Conservation (phyloP, 2,113 vertebrate genomes). For the Prochilodus magdalenae region DNA sequence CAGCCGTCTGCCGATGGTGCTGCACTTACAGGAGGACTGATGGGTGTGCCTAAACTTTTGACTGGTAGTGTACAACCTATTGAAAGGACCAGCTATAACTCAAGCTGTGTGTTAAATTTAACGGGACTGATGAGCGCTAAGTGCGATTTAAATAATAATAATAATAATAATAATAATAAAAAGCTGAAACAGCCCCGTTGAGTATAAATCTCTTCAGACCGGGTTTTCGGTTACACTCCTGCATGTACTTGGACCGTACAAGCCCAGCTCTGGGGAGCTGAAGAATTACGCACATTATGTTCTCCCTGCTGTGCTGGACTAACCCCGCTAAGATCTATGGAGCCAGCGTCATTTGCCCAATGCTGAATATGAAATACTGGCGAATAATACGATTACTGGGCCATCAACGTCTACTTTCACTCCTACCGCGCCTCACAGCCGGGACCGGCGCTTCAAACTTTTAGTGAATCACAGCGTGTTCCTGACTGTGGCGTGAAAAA, state of each 20-base stretch:
- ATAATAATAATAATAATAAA: background rate
- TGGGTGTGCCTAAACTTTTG: too few species aligned
- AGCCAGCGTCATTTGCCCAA: background rate
- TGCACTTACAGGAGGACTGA: too few species aligned
- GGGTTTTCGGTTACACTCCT: background rate
- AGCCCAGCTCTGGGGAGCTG: background rate
- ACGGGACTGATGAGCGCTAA: too few species aligned
- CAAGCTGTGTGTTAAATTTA: too few species aligned
- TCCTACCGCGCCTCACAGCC: background rate
- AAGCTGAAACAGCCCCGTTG: background rate
- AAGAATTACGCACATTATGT: background rate
- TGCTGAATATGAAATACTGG: background rate
- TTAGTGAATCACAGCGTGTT: background rate
- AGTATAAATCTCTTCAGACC: background rate
- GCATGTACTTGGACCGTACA: background rate
- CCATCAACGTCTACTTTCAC: background rate
- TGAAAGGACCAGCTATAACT: too few species aligned
- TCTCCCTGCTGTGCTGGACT: background rate
- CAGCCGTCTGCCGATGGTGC: too few species aligned
- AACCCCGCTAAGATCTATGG: background rate
- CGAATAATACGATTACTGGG: background rate
- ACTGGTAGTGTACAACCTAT: too few species aligned
- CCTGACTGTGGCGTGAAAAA: too few species aligned
- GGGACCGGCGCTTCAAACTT: background rate
- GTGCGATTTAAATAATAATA: background rate